Conservation (phyloP, 2,797 vertebrate species). For the Coregonus suidteri region DNA sequence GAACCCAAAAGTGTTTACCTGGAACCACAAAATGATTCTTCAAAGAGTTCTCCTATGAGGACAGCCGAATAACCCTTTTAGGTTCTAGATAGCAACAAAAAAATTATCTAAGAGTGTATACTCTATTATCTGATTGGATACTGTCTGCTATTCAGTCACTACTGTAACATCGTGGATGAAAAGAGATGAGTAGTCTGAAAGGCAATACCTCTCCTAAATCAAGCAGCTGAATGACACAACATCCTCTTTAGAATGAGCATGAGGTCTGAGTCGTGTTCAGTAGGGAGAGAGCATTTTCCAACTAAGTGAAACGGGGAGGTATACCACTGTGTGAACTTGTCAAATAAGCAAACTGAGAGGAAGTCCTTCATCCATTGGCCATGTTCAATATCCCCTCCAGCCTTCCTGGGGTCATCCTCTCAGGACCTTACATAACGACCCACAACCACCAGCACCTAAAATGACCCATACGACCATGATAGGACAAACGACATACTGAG, state of each 20-base stretch:
- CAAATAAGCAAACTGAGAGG: constrained; percentile 8
- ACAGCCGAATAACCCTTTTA: too few species aligned
- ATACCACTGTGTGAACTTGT: too few species aligned
- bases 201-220: constrained; percentile 8
- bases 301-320: too few species aligned
- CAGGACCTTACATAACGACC: constrained; percentile 32
- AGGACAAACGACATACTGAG: neutral
- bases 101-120: too few species aligned
- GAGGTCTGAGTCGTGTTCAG: neutral
- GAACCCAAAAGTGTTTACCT: too few species aligned
- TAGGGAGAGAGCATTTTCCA: too few species aligned
- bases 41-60: too few species aligned
- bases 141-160: neutral
- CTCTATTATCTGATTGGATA: too few species aligned
- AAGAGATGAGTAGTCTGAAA: neutral
- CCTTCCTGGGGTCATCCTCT: constrained; percentile 13
- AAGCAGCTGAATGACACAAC: constrained; percentile 16
- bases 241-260: neutral
- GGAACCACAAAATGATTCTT: too few species aligned
- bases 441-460: constrained; percentile 19
- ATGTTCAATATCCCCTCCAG: constrained; percentile 21
- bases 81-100: too few species aligned
- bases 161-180: neutral
- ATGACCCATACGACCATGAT: constrained; percentile 14
- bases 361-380: constrained; percentile 14